These are phyloP conservation scores for Hydractinia echinata DNA, from an alignment of 30 jellyfish, hydroid and myxozoan species.

Conservation along the genomic window DNA sequence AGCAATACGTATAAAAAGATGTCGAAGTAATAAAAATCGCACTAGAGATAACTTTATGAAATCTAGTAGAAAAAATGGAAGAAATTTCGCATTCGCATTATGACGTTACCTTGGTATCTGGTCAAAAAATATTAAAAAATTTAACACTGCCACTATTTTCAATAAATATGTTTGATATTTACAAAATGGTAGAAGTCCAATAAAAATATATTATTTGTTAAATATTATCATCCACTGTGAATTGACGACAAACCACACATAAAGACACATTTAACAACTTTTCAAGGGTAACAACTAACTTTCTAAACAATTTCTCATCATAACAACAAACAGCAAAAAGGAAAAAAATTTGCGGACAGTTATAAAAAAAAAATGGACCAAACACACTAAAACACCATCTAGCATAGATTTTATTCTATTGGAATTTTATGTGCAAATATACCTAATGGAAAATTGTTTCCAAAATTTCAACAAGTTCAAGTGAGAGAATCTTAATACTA, in stretches of 20 bases:
- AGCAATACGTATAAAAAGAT: not conserved
- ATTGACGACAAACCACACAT: constrained; percentile 12
- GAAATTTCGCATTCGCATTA: not conserved
- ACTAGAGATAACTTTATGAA: not conserved
- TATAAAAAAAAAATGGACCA: not conserved
- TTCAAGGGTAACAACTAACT: not conserved
- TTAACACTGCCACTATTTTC: constrained; percentile 22
- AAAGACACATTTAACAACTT: not conserved
- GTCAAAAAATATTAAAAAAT: constrained; percentile 13
- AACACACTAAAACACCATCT: not conserved
- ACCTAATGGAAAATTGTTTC: no score
- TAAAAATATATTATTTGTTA: constrained; percentile 44
- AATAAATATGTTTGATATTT: constrained; percentile 46
- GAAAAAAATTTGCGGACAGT: not conserved
- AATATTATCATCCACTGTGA: constrained; percentile 29
- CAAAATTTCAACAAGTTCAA: no score
- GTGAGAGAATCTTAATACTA: no score
- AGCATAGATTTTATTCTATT: no score
- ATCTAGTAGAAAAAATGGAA: not conserved
- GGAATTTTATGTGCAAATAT: no score
- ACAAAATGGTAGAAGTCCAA: constrained; percentile 52
- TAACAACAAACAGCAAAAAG: not conserved
- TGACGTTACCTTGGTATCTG: not conserved
- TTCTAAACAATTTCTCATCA: not conserved
- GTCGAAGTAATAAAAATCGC: not conserved